Base-by-base conservation (phyloP, 2,888 invertebrate genomes). In the Drosophila colorata region DNA sequence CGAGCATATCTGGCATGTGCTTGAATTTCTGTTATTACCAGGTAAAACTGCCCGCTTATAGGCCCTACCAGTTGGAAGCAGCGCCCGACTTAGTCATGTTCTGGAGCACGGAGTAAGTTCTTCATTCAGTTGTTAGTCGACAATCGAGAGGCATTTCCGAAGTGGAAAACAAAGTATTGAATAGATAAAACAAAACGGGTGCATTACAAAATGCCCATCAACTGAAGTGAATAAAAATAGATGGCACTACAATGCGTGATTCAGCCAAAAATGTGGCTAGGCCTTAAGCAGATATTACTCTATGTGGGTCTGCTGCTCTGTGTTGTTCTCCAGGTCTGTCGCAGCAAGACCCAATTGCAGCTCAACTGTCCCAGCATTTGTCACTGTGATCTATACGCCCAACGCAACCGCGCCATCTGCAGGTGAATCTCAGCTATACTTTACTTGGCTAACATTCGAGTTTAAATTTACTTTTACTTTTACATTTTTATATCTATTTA, bases 351-450 rank as follows among this genome's bases (percentile, higher is more conserved):
- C 28, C 86, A 83, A 14, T 20, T 71, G 4, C 83, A 83, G 18
- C 66, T 80, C 49, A 77, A 74, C 16, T 92, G 92, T 43, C 92
- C 92, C 63, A 77, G 73, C 44, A 89, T 87, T 53, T 92, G 92
- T 57, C 82, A 78, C 13, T 92, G 92, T 68, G 90, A 90, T 78
- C 76, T 88, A 11, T 82, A 86, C 63, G 64, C 78, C 20, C 83
- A 88, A 47, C 80, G 89, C 2, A 92, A 92, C 80, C 82, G 90
- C 9, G 92, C 92, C 4, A 80, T 90, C 68, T 92, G 92, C 88
- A 92, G 92, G 91, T 92, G 61, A 56, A 65, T 7, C 16, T 31
- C 23, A 1, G 7, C 1, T 25, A 28, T 1, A 28, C 2, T 28
- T 28, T 1, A 23, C 25, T 25, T 7, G 7, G 7, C 7, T 7